Percentiles rank a stretch among this genome's conserved stretches.
phyloP scores from a whole-genome alignment of 2,797 vertebrate species.

The Siniperca undulata region DNA sequence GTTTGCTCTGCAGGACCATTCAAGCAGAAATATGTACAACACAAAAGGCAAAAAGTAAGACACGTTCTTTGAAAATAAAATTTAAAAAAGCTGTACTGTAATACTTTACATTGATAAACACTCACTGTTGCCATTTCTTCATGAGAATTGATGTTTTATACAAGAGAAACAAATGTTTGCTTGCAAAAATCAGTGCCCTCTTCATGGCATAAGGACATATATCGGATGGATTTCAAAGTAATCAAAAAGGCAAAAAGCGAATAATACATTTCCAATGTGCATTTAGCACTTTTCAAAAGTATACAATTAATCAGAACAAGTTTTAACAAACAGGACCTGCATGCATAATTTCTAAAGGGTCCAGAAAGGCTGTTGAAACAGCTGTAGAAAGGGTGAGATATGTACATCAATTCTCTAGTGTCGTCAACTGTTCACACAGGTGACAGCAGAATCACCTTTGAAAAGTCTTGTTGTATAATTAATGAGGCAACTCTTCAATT shows the following conservation, averaged over 20 bases:
- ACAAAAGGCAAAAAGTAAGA: constrained; percentile 92
- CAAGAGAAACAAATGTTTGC: constrained; percentile 86
- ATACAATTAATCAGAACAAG: constrained; percentile 86
- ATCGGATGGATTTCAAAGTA: constrained; percentile 85
- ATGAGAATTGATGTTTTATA: constrained; percentile 85
- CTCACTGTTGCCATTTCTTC: constrained; percentile 87
- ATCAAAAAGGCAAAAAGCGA: constrained; percentile 85
- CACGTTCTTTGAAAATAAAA: constrained; percentile 84
- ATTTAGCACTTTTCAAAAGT: constrained; percentile 83
- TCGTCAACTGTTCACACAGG: constrained; percentile 71
- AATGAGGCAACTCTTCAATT: constrained; percentile 76
- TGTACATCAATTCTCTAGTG: constrained; percentile 83
- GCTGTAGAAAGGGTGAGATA: constrained; percentile 83
- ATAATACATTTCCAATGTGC: constrained; percentile 86
- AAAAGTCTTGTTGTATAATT: constrained; percentile 66
- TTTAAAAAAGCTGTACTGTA: constrained; percentile 87
- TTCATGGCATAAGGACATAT: constrained; percentile 84
- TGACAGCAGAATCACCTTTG: constrained; percentile 67
- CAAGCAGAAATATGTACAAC: constrained; percentile 94
- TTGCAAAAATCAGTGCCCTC: constrained; percentile 80
- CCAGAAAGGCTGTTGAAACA: constrained; percentile 78
- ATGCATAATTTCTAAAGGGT: constrained; percentile 84
- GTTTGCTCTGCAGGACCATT: constrained; percentile 92
- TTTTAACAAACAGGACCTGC: constrained; percentile 83
- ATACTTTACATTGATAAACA: constrained; percentile 95